These are phyloP conservation scores for Mormyrus iriodes DNA, from an alignment of 2,113 vertebrate genomes.

Conservation along the genomic window DNA sequence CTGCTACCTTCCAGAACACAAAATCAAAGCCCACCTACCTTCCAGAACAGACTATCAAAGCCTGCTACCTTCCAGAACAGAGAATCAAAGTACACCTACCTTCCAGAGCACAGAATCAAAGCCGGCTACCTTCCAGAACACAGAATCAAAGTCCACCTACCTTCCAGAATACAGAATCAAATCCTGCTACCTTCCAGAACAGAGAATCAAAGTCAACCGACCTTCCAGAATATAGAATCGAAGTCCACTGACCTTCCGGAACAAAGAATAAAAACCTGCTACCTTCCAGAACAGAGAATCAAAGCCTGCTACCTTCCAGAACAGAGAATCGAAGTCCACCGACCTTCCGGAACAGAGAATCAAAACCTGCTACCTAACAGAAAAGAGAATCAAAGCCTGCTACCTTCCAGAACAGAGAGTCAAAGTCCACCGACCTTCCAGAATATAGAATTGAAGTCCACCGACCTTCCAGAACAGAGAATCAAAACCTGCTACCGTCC, in stretches of 20 bases:
- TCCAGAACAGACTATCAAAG: conserved; percentile 97
- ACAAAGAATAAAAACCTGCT: no score
- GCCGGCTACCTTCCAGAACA: conserved; percentile 91
- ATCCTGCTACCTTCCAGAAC: conserved; percentile 60
- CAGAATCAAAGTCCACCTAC: conserved; percentile 66
- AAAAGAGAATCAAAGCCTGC: no score
- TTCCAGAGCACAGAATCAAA: background rate
- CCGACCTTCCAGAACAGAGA: no score
- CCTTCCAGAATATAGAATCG: background rate
- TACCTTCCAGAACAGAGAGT: no score
- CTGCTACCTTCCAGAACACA: conserved; percentile 93
- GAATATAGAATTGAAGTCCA: no score
- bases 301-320: no score
- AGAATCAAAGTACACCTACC: conserved; percentile 81
- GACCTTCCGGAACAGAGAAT: no score
- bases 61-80: conserved; percentile 53
- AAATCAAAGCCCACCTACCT: conserved; percentile 70
- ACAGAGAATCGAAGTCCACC: no score
- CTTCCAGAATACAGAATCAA: conserved; percentile 98
- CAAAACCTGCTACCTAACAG: no score
- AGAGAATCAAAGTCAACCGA: conserved; percentile 82
- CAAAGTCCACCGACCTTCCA: conserved; percentile 71
- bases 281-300: no score
- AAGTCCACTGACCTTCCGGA: conserved; percentile 85
- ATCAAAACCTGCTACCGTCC: no score